These are phyloP conservation scores for Patella depressa DNA, from an alignment of 2,888 invertebrate genomes.

Conservation along the genomic window DNA sequence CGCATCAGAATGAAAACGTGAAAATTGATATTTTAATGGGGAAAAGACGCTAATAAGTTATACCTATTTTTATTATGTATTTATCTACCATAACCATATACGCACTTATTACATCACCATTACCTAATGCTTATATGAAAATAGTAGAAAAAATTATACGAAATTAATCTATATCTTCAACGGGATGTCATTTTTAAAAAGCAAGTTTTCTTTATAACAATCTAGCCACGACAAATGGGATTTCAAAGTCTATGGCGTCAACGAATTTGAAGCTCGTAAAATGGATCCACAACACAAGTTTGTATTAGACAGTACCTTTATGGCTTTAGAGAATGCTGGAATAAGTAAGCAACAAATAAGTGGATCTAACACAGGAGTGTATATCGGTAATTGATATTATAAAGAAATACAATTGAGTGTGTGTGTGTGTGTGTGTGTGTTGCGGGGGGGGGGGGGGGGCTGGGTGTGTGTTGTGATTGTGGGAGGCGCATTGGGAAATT, in stretches of 20 bases:
- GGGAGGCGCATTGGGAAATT: conserved; percentile 18
- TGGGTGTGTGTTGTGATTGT: neutral
- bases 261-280: conserved; percentile 6
- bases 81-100: no score
- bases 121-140: no score
- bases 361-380: conserved; percentile 34
- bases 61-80: no score
- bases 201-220: no score
- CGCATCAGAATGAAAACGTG: no score
- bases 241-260: conserved; percentile 18
- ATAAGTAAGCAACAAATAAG: conserved; percentile 24
- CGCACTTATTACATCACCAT: no score
- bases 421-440: neutral
- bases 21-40: no score
- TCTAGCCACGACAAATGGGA: conserved; percentile 22
- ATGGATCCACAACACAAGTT: conserved; percentile 28
- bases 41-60: no score
- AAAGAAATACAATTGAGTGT: neutral
- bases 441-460: no score
- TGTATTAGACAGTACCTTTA: conserved; percentile 18
- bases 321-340: conserved; percentile 37
- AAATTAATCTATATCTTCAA: no score
- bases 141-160: no score
- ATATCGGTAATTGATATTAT: conserved; percentile 20
- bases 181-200: no score